Base-by-base conservation (phyloP, 1,140 invertebrate species). In the Drosophila paulistorum region DNA sequence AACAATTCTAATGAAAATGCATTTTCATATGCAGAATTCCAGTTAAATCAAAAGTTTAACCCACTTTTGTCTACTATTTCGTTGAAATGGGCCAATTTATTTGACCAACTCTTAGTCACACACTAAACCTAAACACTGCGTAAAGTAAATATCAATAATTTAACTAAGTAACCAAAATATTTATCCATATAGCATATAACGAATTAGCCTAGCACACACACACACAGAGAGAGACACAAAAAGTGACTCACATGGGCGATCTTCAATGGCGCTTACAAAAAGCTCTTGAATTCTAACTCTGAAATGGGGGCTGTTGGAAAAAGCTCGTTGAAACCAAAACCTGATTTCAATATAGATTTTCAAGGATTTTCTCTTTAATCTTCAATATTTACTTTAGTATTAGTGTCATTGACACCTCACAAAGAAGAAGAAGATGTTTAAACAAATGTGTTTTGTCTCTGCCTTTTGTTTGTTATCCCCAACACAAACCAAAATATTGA, bases 401-500 rank as follows among this genome's bases (percentile, higher is more conserved):
- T 51, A 23, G 17, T 51, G 45, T 51, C 45, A 51, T 51, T 51
- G 45, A 51, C 45, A 48, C 13, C 45, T 20, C 7, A 39, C 10
- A 39, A 39, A 39, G 10, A 37, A 37, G 9, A 39, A 39, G 37
- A 39, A 13, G 37, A 39, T 39, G 37, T 39, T 39, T 39, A 39
- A 39, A 39, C 45, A 23, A 51, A 23, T 23, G 17, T 3, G 7
- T 11, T 23, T 11, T 23, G 45, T 20, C 3, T 51, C 3, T 20
- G 7, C 30, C 30, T 23, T 23, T 23, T 51, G 1, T 51, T 51
- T 11, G 3, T 23, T 51, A 3, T 23, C 17, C 3, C 45, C 10
- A 51, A 39, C 37, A 39, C 37, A 39, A 9, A 51, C 9, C 9
- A 51, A 51, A 51, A 51, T 51, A 51, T 51, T 23, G 45, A 51